Evolutionary conservation across 2,888 invertebrate species (phyloP), one percentile per base, ranked within the genome.

Genomic region (Petrolisthes manimaculis): DNA sequence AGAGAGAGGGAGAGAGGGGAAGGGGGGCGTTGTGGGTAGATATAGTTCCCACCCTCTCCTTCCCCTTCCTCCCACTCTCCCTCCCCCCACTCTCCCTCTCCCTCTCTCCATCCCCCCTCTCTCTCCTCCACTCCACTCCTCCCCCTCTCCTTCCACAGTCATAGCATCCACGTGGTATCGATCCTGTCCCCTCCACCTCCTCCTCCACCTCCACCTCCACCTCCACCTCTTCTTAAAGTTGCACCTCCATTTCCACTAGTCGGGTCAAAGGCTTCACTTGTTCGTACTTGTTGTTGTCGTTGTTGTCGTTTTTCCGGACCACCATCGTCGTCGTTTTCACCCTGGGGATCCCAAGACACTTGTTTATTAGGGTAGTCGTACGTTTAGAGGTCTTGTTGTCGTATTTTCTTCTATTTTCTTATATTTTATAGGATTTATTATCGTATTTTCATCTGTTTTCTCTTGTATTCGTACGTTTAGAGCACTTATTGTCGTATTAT

Each of bases 201-300:
- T 1, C 61, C 61, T 18, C 61, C 61, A 9, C 61, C 61, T 18
- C 37, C 37, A 37, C 61, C 9, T 14, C 61, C 61, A 14, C 12
- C 12, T 6, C 67, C 54, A 53, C 53, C 78, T 53, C 81, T 77
- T 14, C 86, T 86, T 86, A 86, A 86, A 86, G 86, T 82, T 74
- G 86, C 86, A 82, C 86, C 71, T 37, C 86, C 75, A 71, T 24
- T 14, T 18, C 78, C n/a, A 54, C 61, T 82, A 75, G 67, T 54
- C 81, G 82, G 88, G 88, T 88, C 88, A 88, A 61, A 81, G 88
- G 84, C 88, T 88, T 61, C 88, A 53, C 81, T 24, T 24, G 54
- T 37, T n/a, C 61, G 80, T 18, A 24, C 61, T 24, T 80, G 61
- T 88, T 88, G 74, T 88, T 88, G 84, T 88, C 75, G 81, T 84